These are phyloP conservation scores for Halichoeres trimaculatus DNA, from an alignment of 2,113 vertebrate genomes.

Conservation along the genomic window DNA sequence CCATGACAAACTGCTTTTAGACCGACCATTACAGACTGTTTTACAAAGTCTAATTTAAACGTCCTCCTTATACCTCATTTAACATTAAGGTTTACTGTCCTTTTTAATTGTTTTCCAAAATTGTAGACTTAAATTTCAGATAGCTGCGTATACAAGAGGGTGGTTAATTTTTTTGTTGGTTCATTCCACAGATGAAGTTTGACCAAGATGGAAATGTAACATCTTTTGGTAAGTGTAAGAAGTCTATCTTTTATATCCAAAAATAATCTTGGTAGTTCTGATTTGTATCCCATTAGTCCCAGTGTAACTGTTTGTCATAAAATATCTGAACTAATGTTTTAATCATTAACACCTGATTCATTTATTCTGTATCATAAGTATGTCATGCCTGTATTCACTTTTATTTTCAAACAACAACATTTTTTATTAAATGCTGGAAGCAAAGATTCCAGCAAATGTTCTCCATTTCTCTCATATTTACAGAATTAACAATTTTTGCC, in stretches of 20 bases:
- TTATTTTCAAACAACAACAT: background rate
- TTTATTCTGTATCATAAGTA: no score
- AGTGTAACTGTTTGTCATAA: background rate
- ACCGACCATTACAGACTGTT: background rate
- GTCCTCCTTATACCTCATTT: background rate
- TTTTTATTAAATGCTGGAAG: background rate
- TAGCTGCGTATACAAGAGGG: background rate
- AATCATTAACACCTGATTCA: background rate
- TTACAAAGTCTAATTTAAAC: background rate
- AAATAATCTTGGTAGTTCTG: no score
- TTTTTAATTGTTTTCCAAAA: background rate
- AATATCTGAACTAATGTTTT: background rate
- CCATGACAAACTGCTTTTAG: background rate
- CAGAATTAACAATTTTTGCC: background rate
- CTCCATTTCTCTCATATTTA: background rate
- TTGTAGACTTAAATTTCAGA: background rate
- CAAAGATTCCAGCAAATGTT: background rate
- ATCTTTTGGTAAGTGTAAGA: constrained; percentile 89
- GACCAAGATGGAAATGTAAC: constrained; percentile 91
- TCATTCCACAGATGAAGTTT: constrained; percentile 89
- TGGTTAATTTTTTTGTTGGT: background rate
- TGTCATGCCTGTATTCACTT: no score
- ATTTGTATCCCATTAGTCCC: no score
- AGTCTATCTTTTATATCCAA: no score
- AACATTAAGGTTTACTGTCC: background rate